Base-by-base conservation (phyloP, 2,888 invertebrate genomes). In the Panzeria rudis region DNA sequence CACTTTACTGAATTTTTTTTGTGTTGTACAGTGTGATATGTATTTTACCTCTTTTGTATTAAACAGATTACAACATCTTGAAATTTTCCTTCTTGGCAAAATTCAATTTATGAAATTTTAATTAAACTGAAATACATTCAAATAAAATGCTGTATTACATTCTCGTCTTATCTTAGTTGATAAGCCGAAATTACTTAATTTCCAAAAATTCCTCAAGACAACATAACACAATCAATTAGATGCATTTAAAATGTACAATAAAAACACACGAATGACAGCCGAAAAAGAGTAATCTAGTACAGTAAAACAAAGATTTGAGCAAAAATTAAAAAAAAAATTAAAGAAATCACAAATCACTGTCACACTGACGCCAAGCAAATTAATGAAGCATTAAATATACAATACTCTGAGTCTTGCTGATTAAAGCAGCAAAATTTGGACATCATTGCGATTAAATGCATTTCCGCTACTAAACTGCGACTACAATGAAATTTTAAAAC, bases 301-400 rank as follows among this genome's bases (percentile, higher is more conserved):
- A 72, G 52, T 73, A 50, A 44, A 54, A 23, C 20, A 78, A 71
- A 78, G 15, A 68, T 35, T 47, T 54, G 13, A 66, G 41, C 41
- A 54, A 32, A 47, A 61, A 32, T 23, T 47, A 61, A 32, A 0
- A 61, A 56, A 3, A 66, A 25, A 52, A 23, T 29, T 20, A 38
- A 8, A 50, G 61, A 50, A 64, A 4, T 44, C 54, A 47, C 69
- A 71, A 76, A 76, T 61, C 29, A 64, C 20, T 76, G 76, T 50
- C 81, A 56, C 8, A 38, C 54, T 82, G 82, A 82, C 82, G 82
- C 82, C 82, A 82, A 71, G 17, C 47, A 52, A 82, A 68, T 82
- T 54, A 62, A 71, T 35, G 76, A 76, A 62, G 62, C 82, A 56
- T 82, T 62, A 71, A 76, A 71, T 82, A 61, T 69, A 61, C 52